These are phyloP conservation scores for Hippocampus kuda DNA, from an alignment of 2,797 vertebrate species.

Conservation along the genomic window DNA sequence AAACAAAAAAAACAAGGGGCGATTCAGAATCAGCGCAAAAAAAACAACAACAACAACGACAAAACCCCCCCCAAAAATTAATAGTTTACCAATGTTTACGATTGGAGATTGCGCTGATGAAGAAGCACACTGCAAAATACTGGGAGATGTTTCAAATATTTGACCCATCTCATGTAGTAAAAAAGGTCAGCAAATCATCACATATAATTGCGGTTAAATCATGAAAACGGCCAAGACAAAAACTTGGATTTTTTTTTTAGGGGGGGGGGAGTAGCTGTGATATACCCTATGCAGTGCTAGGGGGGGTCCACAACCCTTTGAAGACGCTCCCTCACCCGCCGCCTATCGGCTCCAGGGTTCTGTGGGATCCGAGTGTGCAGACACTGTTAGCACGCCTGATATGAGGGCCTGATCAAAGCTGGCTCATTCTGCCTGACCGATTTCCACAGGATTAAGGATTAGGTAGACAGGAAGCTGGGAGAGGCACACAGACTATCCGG, in stretches of 20 bases:
- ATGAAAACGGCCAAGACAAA: neutral
- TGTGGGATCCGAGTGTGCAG: constrained; percentile 66
- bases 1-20: too few species aligned
- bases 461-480: constrained; percentile 67
- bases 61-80: too few species aligned
- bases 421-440: constrained; percentile 71
- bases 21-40: too few species aligned
- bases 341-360: constrained; percentile 56
- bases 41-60: too few species aligned
- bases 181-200: neutral
- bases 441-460: constrained; percentile 77
- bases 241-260: constrained; percentile 7
- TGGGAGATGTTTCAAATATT: neutral
- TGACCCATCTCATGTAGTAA: neutral
- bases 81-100: too few species aligned
- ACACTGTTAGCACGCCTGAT: constrained; percentile 66
- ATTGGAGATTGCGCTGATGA: too few species aligned
- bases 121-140: neutral
- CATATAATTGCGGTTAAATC: neutral
- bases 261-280: constrained; percentile 10
- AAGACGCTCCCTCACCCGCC: constrained; percentile 26
- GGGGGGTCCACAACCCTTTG: constrained; percentile 44
- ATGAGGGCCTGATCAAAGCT: constrained; percentile 74
- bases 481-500: constrained; percentile 58
- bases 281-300: constrained; percentile 33